Evolutionary conservation across 2,113 vertebrate species (phyloP).

Genomic region (Tyrannus savana): DNA sequence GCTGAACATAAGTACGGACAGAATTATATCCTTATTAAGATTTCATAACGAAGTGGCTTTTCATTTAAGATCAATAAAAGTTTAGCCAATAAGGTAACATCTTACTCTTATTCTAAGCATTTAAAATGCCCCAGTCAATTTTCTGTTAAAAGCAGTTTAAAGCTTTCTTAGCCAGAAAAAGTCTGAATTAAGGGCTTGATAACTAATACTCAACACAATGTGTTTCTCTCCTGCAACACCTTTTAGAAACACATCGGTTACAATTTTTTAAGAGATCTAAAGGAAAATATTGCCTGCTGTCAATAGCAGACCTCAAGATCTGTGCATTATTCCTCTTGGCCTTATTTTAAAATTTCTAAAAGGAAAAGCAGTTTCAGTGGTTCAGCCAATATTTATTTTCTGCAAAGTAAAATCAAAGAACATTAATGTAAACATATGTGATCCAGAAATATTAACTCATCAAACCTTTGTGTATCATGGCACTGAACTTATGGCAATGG

Average conservation of each 20-base stretch:
- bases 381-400: conserved; percentile 47
- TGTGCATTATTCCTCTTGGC: neutral
- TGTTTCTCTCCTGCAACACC: neutral
- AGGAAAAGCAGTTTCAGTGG: conserved; percentile 2
- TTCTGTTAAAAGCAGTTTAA: neutral
- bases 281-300: neutral
- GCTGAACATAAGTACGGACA: neutral
- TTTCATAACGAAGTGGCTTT: neutral
- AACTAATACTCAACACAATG: neutral
- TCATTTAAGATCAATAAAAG: neutral
- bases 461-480: conserved; percentile 57
- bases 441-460: conserved; percentile 34
- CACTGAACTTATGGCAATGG: conserved; percentile 68
- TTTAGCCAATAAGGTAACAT: neutral
- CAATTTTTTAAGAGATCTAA: neutral
- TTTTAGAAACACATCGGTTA: neutral
- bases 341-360: conserved; percentile 20
- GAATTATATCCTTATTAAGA: neutral
- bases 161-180: neutral
- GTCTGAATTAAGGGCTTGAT: neutral
- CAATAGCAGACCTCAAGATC: neutral
- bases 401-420: conserved; percentile 51
- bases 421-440: conserved; percentile 58
- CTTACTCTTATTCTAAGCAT: neutral
- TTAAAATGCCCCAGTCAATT: neutral